phyloP scores from a whole-genome alignment of 1,140 invertebrate species.

The Scylla paramamosain region DNA sequence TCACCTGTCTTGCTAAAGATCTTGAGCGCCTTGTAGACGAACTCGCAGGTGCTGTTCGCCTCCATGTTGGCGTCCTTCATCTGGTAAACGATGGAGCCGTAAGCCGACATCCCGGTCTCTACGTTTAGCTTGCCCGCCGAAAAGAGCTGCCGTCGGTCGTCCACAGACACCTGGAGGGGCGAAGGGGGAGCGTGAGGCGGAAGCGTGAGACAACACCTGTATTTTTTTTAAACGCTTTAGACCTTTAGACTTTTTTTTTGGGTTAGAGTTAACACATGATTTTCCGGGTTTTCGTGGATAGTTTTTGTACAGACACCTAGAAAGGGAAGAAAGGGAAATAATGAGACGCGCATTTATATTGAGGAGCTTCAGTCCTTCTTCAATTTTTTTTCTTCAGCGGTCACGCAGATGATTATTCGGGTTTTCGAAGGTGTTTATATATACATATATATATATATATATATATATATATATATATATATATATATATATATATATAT shows the following conservation, averaged over 20 bases:
- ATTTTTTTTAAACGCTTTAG: no score
- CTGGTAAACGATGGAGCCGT: slow-evolving; percentile 89
- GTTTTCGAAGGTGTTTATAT: background rate
- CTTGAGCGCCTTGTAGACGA: slow-evolving; percentile 86
- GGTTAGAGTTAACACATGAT: no score
- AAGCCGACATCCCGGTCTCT: slow-evolving; percentile 83
- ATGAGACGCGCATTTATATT: no score
- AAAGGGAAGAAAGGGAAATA: no score
- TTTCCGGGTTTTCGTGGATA: no score
- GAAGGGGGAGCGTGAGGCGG: no score
- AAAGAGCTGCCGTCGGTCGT: slow-evolving; percentile 70
- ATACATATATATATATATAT: slow-evolving; percentile 39
- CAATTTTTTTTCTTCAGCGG: no score
- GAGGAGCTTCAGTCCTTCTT: no score
- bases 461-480: slow-evolving; percentile 56
- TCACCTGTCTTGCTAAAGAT: slow-evolving; percentile 89
- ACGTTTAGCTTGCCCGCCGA: slow-evolving; percentile 69
- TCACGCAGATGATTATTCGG: no score
- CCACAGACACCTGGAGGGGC: slow-evolving; percentile 64
- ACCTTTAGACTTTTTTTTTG: no score
- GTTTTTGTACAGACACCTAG: no score
- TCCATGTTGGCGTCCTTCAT: slow-evolving; percentile 91
- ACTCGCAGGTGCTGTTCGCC: slow-evolving; percentile 87
- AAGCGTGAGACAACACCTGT: no score
- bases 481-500: slow-evolving; percentile 54